These are phyloP conservation scores for Gallinago media DNA, from an alignment of 2,113 vertebrate genomes.

Conservation along the genomic window DNA sequence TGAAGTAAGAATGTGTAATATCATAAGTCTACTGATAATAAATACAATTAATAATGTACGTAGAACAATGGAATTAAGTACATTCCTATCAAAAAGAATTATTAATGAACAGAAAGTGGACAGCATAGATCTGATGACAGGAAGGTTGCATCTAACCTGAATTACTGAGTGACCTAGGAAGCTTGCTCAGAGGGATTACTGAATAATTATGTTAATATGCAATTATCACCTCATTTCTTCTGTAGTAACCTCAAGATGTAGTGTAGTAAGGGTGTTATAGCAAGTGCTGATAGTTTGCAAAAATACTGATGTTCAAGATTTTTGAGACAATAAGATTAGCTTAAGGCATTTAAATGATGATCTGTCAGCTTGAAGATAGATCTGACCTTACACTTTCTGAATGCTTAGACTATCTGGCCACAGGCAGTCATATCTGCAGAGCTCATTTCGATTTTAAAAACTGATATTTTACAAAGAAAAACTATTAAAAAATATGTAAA, in stretches of 20 bases:
- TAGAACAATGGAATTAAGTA: constrained; percentile 74
- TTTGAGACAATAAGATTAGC: constrained; percentile 80
- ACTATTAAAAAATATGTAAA: constrained; percentile 14
- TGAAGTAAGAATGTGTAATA: constrained; percentile 62
- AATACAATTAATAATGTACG: constrained; percentile 80
- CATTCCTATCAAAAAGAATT: constrained; percentile 74
- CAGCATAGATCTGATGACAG: constrained; percentile 81
- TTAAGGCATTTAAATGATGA: constrained; percentile 78
- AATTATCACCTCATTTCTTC: constrained; percentile 94
- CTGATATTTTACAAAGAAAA: constrained; percentile 62
- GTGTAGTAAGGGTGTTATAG: constrained; percentile 85
- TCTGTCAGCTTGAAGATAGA: constrained; percentile 80
- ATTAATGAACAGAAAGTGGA: constrained; percentile 84
- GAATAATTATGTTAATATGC: constrained; percentile 97
- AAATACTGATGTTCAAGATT: constrained; percentile 86
- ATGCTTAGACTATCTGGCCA: constrained; percentile 66
- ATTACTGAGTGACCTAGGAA: constrained; percentile 87
- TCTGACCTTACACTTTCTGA: constrained; percentile 79
- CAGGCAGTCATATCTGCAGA: constrained; percentile 70
- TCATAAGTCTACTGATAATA: constrained; percentile 66
- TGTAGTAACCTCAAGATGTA: constrained; percentile 87
- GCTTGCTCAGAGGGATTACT: constrained; percentile 84
- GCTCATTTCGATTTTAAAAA: constrained; percentile 61
- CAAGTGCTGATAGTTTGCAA: constrained; percentile 90
- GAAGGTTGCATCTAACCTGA: constrained; percentile 81